Base-by-base conservation (phyloP, 2,113 vertebrate species). In the Corydoras sp. region DNA sequence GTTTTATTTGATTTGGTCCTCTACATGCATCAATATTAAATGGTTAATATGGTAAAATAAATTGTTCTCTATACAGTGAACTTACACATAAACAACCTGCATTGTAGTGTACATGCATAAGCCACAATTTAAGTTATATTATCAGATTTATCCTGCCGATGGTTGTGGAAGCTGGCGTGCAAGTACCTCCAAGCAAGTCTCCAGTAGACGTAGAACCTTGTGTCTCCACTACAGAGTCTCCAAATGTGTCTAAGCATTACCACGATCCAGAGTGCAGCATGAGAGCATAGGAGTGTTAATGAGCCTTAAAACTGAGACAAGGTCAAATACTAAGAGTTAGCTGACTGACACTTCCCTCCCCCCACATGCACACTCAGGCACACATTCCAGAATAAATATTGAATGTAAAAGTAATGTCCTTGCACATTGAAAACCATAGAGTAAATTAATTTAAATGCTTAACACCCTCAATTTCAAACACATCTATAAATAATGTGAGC, bases 161-260 rank as follows among this genome's bases (percentile, higher is more conserved):
- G 12, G 18, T 24, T 24, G 18, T 24, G 18, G 18, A 7, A 14
- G 6, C 13, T 14, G 12, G 54, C 7, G 14, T n/a, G 14, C 4
- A 3, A 5, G 10, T 90, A 99, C 96, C 96, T 89, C 93, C 92
- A 81, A 99, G 90, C 75, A 99, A 89, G 83, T 98, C 96, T 72
- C 90, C 93, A 80, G 89, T 91, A 77, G 94, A 91, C 72, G 91
- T 86, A 85, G 91, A 72, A 73, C 88, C 88, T 83, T 91, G 92
- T 29, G 85, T 79, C 79, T 95, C 93, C 84, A 89, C 71, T 83
- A 83, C 85, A 81, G 91, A 82, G 76, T 91, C 88, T 75, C 92
- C 86, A 87, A 98, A 98, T 69, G 95, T 90, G 89, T 98, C 96
- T 98, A 68, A 54, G 9, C 3, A 61, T 49, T 24, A 61, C 30